These are phyloP conservation scores for Chlorodrepanis virens DNA, from an alignment of 2,113 vertebrate species.

Conservation along the genomic window DNA sequence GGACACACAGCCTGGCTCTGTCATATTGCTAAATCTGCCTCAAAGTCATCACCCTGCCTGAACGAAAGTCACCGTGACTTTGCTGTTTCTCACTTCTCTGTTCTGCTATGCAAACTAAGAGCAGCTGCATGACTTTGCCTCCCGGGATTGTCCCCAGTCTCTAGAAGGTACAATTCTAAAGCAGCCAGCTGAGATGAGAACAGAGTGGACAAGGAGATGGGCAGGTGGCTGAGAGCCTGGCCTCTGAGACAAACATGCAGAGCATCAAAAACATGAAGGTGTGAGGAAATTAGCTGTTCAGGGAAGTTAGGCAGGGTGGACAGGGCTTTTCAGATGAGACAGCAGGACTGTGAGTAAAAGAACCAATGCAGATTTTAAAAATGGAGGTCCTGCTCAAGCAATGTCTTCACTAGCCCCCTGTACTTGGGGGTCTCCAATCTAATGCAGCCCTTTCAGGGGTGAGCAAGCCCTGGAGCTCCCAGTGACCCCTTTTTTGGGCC, in stretches of 20 bases:
- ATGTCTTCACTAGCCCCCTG: not conserved
- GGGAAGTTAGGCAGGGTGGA: not conserved
- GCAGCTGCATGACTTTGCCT: not conserved
- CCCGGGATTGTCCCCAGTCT: not conserved
- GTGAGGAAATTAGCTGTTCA: not conserved
- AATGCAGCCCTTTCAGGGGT: not conserved
- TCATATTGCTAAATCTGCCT: not conserved
- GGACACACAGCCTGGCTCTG: not conserved
- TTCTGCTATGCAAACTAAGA: not conserved
- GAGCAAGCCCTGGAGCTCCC: not conserved
- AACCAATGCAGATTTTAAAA: not conserved
- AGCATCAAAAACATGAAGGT: not conserved
- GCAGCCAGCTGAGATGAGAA: not conserved
- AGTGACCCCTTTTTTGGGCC: not conserved
- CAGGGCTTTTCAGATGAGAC: not conserved
- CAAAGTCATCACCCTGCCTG: not conserved
- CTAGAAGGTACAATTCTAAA: not conserved
- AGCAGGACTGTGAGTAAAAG: not conserved
- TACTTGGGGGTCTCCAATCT: rapidly evolving
- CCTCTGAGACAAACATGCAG: rapidly evolving
- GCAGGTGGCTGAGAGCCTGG: not conserved
- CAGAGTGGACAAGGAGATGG: not conserved
- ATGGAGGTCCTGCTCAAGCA: not conserved
- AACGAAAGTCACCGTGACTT: not conserved
- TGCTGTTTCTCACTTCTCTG: not conserved